A percentile compares a stretch with the other conserved stretches of the same genome.
Evolutionary conservation across 1,140 invertebrate species (phyloP).

Genomic region (Choristoneura fumiferana): DNA sequence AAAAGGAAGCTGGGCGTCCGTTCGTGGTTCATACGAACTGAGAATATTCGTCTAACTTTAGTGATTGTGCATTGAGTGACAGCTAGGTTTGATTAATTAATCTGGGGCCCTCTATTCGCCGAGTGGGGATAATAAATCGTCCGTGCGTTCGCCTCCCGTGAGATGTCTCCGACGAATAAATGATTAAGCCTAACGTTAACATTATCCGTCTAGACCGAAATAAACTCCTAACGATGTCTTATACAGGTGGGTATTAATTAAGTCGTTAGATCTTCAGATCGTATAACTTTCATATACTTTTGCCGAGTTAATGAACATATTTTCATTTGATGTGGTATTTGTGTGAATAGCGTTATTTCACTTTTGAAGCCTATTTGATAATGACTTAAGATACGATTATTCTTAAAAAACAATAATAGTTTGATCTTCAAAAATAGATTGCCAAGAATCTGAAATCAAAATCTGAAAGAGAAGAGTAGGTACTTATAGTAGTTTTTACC

Average conservation of each 20-base stretch:
- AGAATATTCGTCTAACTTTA: conserved; percentile 49
- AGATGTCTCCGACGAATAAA: conserved; percentile 73
- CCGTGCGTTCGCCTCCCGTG: conserved; percentile 62
- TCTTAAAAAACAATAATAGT: too few species aligned
- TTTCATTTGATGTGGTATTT: neutral
- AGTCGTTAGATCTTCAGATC: conserved; percentile 63
- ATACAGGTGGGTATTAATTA: conserved; percentile 71
- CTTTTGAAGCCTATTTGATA: too few species aligned
- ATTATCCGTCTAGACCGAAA: conserved; percentile 67
- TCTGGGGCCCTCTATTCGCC: conserved; percentile 48
- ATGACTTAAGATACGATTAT: too few species aligned
- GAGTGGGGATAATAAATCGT: conserved; percentile 72
- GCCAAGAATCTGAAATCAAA: too few species aligned
- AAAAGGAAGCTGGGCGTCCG: conserved; percentile 58
- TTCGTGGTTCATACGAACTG: conserved; percentile 20
- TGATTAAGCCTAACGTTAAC: conserved; percentile 69
- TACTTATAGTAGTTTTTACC: too few species aligned
- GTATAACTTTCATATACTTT: conserved; percentile 7
- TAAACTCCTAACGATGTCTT: conserved; percentile 71
- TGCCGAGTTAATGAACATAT: conserved; percentile 14
- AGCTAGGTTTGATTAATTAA: conserved; percentile 75
- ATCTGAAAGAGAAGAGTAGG: too few species aligned
- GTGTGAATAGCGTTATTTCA: too few species aligned
- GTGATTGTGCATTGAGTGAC: conserved; percentile 70
- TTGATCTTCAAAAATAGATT: too few species aligned